phyloP scores from a whole-genome alignment of 2,113 vertebrate species.

The Dasyornis broadbenti region DNA sequence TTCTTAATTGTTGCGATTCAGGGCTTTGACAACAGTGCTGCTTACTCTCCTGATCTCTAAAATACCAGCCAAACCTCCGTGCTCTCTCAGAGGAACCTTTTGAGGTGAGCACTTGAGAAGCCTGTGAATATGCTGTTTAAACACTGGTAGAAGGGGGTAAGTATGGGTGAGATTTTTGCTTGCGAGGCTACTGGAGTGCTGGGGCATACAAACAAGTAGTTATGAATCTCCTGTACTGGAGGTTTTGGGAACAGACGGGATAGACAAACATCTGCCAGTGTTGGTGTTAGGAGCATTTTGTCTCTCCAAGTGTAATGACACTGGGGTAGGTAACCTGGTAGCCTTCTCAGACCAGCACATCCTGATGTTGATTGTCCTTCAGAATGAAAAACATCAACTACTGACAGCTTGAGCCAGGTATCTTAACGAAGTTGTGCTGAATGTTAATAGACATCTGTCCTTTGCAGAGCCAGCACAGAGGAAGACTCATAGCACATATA shows the following conservation, averaged over 20 bases:
- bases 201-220: not conserved
- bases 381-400: not conserved
- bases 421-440: not conserved
- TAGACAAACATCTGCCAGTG: not conserved
- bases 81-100: not conserved
- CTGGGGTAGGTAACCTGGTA: not conserved
- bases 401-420: not conserved
- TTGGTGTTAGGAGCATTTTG: not conserved
- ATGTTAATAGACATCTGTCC: not conserved
- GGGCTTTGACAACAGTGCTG: not conserved
- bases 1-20: not conserved
- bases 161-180: not conserved
- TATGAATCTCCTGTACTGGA: not conserved
- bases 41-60: not conserved
- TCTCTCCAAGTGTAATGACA: not conserved
- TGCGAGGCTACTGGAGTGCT: not conserved
- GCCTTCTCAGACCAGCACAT: not conserved
- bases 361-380: not conserved
- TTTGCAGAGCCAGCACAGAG: not conserved
- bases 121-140: not conserved
- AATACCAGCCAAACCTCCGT: not conserved
- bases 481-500: not conserved
- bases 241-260: not conserved
- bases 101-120: not conserved
- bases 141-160: not conserved